Base-by-base conservation (phyloP, 1,140 invertebrate genomes). In the Ruditapes philippinarum region DNA sequence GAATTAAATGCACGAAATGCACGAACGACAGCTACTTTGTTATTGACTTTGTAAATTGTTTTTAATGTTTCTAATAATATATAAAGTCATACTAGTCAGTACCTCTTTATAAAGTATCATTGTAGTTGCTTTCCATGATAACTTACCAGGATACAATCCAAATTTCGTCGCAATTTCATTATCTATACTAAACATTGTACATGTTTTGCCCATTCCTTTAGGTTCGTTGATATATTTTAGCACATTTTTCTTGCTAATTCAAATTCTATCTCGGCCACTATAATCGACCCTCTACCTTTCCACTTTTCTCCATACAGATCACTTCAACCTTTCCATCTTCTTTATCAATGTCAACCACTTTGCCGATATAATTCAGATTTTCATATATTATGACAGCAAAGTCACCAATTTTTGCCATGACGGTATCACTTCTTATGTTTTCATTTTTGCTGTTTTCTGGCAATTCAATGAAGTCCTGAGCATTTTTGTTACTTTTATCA, bases 251-350 rank as follows among this genome's bases (percentile, higher is more conserved):
- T 60, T 51, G n/a, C 40, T 85, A 0, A 1, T 54, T 68, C 82
- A 85, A 45, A 85, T 85, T 36, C 45, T 85, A 36, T 40, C 82
- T 57, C 11, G 82, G 82, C 82, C 45, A 74, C 19, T 85, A 74
- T 25, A 33, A 74, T n/a, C 82, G 49, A 0, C 70, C 70, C n/a
- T 51, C 42, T 17, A 57, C 31, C 38, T 85, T 85, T 2, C 62
- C 62, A 57, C 45, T 70, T 28, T 73, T 25, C 25, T 85, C 82
- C 82, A 85, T 85, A 57, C 82, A 85, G 4, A 11, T 74, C 17
- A 83, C 62, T n/a, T 83, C 80, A 45, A 83, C 57, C 33, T 83
- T 60, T 45, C 36, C 22, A 33, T 73, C 82, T 19, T 74, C 68
- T 5, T 74, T 25, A 49, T 74, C 82, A 60, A 49, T 57, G 33